Evolutionary conservation across 2,113 vertebrate genomes (phyloP), one percentile per base, ranked within the genome.

Genomic region (Petrocephalus zakoni): DNA sequence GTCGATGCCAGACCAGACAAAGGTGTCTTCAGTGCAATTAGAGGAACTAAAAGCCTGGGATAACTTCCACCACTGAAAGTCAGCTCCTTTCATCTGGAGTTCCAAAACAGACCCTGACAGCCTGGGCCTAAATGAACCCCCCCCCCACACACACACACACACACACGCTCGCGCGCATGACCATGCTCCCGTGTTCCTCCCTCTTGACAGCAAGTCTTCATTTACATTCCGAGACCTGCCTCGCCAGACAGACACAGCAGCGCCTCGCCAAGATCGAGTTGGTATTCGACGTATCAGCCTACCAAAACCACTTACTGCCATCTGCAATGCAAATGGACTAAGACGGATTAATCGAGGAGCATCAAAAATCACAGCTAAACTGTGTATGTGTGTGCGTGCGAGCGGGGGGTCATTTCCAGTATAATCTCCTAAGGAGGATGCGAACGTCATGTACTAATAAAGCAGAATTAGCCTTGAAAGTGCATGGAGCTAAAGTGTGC

Each of bases 291-390:
- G 34, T 86, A 90, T 90, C 88, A 83, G 86, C 46, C 90, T 87
- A 86, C 56, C 61, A 90, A 90, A 92, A 91, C 88, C 91, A 90
- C 89, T 91, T 88, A 88, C 55, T 13, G 10, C 55, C 86, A 91
- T 93, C 89, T 91, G 88, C 90, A 91, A 89, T 92, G 91, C 92
- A 92, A 91, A 92, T 93, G 25, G 64, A 64, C 53, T n/a, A 84
- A 88, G 88, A 86, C 87, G 88, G 90, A 92, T 92, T 88, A 87
- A 88, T 92, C 68, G 68, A 90, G 88, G 89, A 87, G 61, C 89
- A 88, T 90, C 88, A 87, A 87, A 90, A 91, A 92, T 91, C 85
- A 81, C 88, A 92, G 91, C 90, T 92, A 89, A 90, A 92, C 87
- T 84, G 84, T 55, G 6, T 75, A 85, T 75, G 61, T 29, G 9